phyloP scores from a whole-genome alignment of 2,888 invertebrate genomes.

The Pyrrhosoma nymphula region DNA sequence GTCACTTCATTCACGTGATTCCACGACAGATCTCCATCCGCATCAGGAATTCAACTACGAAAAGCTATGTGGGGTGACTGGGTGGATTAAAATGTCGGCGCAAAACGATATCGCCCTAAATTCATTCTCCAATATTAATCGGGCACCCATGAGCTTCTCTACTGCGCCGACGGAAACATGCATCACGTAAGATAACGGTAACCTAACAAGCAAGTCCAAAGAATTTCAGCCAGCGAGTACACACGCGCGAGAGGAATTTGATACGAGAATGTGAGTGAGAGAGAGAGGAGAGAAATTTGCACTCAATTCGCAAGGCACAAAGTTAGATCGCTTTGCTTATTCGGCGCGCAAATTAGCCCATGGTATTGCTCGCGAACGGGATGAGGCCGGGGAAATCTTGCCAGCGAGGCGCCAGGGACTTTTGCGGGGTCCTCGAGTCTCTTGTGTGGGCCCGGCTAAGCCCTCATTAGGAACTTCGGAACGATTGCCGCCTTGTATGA shows the following conservation, averaged over 20 bases:
- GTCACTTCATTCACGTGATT: neutral
- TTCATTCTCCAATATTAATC: neutral
- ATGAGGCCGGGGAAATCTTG: neutral
- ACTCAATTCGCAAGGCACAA: neutral
- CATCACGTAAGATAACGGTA: neutral
- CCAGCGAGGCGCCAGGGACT: neutral
- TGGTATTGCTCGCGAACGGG: neutral
- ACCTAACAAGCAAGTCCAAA: neutral
- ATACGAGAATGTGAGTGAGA: neutral
- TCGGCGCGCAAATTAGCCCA: neutral
- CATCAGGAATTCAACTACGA: neutral
- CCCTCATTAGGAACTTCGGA: conserved; percentile 6
- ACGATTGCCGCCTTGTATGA: neutral
- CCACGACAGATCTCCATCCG: neutral
- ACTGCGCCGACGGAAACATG: neutral
- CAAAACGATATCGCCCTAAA: neutral
- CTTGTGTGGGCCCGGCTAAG: neutral
- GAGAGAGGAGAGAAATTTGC: neutral
- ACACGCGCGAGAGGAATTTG: neutral
- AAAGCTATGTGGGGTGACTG: neutral
- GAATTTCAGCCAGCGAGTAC: neutral
- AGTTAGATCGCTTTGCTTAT: conserved; percentile 30
- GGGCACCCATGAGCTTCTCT: neutral
- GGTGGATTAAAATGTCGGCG: neutral
- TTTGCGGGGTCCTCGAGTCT: neutral